phyloP scores from a whole-genome alignment of 2,797 vertebrate genomes.

The Sternotherus odoratus region DNA sequence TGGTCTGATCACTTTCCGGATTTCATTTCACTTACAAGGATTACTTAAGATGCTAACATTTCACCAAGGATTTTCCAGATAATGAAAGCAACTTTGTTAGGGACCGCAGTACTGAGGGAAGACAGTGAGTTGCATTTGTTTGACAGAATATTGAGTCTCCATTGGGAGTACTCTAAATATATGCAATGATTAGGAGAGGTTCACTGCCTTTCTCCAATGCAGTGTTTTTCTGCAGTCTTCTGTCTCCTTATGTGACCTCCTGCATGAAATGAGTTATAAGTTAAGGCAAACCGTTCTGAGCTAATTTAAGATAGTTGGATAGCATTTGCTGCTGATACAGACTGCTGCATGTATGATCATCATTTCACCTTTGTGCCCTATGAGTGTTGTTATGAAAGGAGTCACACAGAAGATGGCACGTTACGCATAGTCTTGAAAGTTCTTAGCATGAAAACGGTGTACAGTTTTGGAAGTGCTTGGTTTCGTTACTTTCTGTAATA shows the following conservation, averaged over 20 bases:
- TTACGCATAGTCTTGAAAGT: fast-evolving
- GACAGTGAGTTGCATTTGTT: neutral
- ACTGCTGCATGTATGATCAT: fast-evolving
- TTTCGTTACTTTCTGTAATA: fast-evolving
- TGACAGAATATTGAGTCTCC: neutral
- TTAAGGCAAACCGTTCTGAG: neutral
- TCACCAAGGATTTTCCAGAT: neutral
- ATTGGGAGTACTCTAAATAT: neutral
- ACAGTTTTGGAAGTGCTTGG: fast-evolving
- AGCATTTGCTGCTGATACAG: neutral
- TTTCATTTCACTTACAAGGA: slow-evolving; percentile 43
- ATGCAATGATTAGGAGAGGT: fast-evolving
- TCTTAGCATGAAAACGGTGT: fast-evolving
- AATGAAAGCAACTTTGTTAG: slow-evolving; percentile 49
- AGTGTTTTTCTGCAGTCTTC: neutral
- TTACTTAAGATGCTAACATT: neutral
- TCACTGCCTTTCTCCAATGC: fast-evolving
- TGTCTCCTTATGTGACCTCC: fast-evolving
- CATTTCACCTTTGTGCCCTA: fast-evolving
- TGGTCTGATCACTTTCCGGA: slow-evolving; percentile 24
- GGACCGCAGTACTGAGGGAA: neutral
- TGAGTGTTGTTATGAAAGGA: neutral
- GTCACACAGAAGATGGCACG: fast-evolving
- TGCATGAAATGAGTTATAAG: fast-evolving
- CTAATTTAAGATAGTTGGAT: neutral